Evolutionary conservation across 2,113 vertebrate genomes (phyloP).

Genomic region (Macaca fascicularis): T2T-MFA8v1.1 NC_088395.1:17171501-17172000

Average conservation of each 20-base stretch:
- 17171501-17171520: too few species aligned
- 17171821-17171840: not conserved
- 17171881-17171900: not conserved
- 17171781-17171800: not conserved
- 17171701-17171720: not conserved
- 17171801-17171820: constrained; percentile 22
- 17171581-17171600: not conserved
- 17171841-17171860: not conserved
- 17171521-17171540: too few species aligned
- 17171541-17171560: not conserved
- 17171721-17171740: not conserved
- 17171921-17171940: not conserved
- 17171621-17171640: not conserved
- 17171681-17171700: not conserved
- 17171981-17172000: not conserved
- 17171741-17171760: not conserved
- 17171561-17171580: not conserved
- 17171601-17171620: not conserved
- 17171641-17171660: constrained; percentile 42
- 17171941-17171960: not conserved
- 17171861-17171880: not conserved
- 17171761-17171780: constrained; percentile 22
- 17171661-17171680: not conserved
- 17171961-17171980: not conserved
- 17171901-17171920: not conserved